These are phyloP conservation scores for Phaonia tiefii DNA, from an alignment of 2,888 invertebrate genomes.

Conservation along the genomic window DNA sequence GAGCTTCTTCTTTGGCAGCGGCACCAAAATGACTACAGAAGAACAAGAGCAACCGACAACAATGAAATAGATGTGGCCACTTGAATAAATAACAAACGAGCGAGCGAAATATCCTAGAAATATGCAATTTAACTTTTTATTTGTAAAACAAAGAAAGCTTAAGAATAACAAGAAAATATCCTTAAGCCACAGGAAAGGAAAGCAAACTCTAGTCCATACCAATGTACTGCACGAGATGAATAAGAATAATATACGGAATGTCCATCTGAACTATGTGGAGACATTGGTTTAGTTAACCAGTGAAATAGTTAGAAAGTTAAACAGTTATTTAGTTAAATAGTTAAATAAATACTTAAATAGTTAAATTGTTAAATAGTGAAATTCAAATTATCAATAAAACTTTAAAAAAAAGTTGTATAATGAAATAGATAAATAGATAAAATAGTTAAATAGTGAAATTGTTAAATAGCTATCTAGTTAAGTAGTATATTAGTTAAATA, in stretches of 20 bases:
- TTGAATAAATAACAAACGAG: constrained; percentile 58
- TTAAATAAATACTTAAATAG: too few species aligned
- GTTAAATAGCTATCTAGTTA: too few species aligned
- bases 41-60: constrained; percentile 7
- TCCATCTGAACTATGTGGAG: neutral
- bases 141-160: constrained; percentile 51
- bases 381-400: too few species aligned
- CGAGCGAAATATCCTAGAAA: constrained; percentile 39
- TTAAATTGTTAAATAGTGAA: too few species aligned
- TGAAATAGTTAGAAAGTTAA: too few species aligned
- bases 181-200: constrained; percentile 30
- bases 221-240: neutral
- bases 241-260: neutral
- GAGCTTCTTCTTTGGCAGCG: constrained; percentile 29
- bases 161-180: constrained; percentile 55
- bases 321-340: too few species aligned
- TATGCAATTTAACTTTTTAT: constrained; percentile 58
- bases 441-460: too few species aligned
- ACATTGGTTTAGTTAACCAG: too few species aligned
- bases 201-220: constrained; percentile 36
- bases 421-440: too few species aligned
- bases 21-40: constrained; percentile 12
- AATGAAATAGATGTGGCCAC: constrained; percentile 43
- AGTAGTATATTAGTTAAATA: too few species aligned
- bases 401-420: too few species aligned